phyloP scores from a whole-genome alignment of 2,888 invertebrate genomes.

The Plagodis dolabraria region DNA sequence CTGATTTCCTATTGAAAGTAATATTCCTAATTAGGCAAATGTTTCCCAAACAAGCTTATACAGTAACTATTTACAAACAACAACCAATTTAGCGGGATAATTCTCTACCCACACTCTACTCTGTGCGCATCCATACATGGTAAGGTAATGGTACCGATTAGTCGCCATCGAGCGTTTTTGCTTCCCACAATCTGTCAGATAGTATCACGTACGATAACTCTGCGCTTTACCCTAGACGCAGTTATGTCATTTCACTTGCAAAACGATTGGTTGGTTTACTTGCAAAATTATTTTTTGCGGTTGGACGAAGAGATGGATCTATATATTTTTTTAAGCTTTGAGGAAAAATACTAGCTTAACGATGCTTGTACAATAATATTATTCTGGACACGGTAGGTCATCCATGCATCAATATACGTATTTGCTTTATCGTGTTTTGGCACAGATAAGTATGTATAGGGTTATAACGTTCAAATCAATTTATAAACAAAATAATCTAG shows the following conservation, averaged over 20 bases:
- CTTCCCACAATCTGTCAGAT: slow-evolving; percentile 43
- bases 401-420: too few species aligned
- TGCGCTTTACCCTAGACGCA: slow-evolving; percentile 31
- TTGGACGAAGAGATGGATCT: not conserved
- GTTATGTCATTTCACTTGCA: slow-evolving; percentile 47
- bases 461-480: too few species aligned
- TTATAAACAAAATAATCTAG: too few species aligned
- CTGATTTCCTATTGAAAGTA: too few species aligned
- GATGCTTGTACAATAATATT: too few species aligned
- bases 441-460: too few species aligned
- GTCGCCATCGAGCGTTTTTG: slow-evolving; percentile 51
- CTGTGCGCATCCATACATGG: slow-evolving; percentile 41
- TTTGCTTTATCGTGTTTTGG: too few species aligned
- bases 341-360: too few species aligned
- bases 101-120: slow-evolving; percentile 28
- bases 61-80: slow-evolving; percentile 4
- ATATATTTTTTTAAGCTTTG: not conserved
- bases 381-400: too few species aligned
- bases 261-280: slow-evolving; percentile 13
- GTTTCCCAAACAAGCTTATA: too few species aligned
- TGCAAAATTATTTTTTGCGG: slow-evolving; percentile 9
- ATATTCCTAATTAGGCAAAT: too few species aligned
- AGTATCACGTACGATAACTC: slow-evolving; percentile 38
- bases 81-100: not conserved
- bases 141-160: slow-evolving; percentile 53